A percentile compares a stretch with the other conserved stretches of the same genome.
phyloP scores from a whole-genome alignment of 2,888 invertebrate genomes.

The Anoplius nigerrimus region DNA sequence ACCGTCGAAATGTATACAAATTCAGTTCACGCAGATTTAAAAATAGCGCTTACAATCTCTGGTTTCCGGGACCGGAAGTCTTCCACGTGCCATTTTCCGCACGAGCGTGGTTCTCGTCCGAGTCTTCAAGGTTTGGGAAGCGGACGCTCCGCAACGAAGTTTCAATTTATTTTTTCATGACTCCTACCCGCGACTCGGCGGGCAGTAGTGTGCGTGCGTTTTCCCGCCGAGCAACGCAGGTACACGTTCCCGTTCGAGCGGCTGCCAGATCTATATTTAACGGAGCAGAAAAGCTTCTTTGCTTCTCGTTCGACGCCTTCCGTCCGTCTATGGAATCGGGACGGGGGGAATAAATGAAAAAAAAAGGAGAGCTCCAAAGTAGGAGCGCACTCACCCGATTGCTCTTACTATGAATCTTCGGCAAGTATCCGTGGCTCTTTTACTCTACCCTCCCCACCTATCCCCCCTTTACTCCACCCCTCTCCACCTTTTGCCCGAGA shows the following conservation, averaged over 20 bases:
- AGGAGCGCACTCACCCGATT: conserved; percentile 16
- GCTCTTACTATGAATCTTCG: not conserved
- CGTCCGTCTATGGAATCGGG: conserved; percentile 23
- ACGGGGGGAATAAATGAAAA: conserved; percentile 35
- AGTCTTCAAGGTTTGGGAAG: too few species aligned
- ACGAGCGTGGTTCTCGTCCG: too few species aligned
- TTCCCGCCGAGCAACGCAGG: not conserved
- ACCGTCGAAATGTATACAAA: too few species aligned
- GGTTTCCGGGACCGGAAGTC: too few species aligned
- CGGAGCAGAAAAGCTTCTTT: conserved; percentile 55
- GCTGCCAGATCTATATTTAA: conserved; percentile 39
- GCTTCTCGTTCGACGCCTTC: conserved; percentile 47
- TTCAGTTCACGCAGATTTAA: too few species aligned
- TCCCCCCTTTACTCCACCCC: conserved; percentile 14
- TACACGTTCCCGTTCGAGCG: conserved; percentile 15
- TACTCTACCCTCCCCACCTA: conserved; percentile 13
- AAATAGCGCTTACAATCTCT: too few species aligned
- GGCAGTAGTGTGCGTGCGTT: too few species aligned
- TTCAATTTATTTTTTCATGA: too few species aligned
- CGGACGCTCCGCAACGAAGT: too few species aligned
- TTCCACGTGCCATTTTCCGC: too few species aligned
- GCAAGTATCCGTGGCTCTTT: conserved; percentile 4
- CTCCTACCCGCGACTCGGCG: too few species aligned
- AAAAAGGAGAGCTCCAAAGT: conserved; percentile 24
- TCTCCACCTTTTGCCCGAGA: conserved; percentile 5